Conservation (phyloP, 2,888 invertebrate genomes). For the Sialis lutaria region DNA sequence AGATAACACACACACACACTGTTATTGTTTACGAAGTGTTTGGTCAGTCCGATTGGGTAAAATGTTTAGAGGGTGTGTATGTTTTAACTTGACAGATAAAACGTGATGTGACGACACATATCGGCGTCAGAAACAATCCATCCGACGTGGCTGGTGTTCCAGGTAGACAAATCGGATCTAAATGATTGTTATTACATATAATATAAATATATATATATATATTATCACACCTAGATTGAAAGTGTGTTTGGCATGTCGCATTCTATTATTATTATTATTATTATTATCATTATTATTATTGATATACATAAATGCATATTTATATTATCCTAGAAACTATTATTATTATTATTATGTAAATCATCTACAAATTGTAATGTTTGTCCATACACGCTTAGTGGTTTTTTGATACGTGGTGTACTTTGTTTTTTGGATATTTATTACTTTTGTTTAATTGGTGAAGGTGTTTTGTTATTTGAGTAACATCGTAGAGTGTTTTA, state of each 20-base stretch:
- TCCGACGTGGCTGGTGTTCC: not conserved
- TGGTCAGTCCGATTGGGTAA: too few species aligned
- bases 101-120: too few species aligned
- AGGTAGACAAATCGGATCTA: slow-evolving; percentile 6
- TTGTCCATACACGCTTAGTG: slow-evolving; percentile 7
- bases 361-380: slow-evolving; percentile 5
- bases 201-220: not conserved
- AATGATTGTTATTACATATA: slow-evolving; percentile 2
- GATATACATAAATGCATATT: slow-evolving; percentile 6
- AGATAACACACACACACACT: too few species aligned
- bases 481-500: too few species aligned
- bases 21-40: too few species aligned
- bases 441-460: slow-evolving; percentile 3
- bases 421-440: slow-evolving; percentile 2
- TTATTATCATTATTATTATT: not conserved
- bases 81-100: too few species aligned
- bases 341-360: slow-evolving; percentile 2
- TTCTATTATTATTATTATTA: slow-evolving; percentile 1
- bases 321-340: slow-evolving; percentile 5
- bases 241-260: slow-evolving; percentile 7
- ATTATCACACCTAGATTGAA: slow-evolving; percentile 7
- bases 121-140: too few species aligned
- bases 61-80: too few species aligned
- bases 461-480: slow-evolving; percentile 6
- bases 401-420: slow-evolving; percentile 7